phyloP scores from a whole-genome alignment of 2,113 vertebrate genomes.

The Casuarius casuarius region DNA sequence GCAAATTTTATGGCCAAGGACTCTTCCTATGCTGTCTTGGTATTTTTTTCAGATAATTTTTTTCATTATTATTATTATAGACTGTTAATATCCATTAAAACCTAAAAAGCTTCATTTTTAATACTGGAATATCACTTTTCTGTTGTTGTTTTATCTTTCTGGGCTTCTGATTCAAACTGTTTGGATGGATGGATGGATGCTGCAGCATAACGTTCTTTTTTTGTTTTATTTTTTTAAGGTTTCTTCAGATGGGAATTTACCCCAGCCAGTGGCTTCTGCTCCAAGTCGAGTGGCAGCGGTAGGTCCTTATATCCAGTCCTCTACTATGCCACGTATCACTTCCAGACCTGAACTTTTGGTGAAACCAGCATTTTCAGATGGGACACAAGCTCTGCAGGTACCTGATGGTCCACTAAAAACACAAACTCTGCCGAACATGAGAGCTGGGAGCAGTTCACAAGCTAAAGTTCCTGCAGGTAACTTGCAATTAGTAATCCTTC shows the following conservation, averaged over 20 bases:
- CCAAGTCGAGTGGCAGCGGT: slow-evolving; percentile 93
- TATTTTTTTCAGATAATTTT: neutral
- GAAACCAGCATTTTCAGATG: slow-evolving; percentile 89
- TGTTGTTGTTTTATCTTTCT: neutral
- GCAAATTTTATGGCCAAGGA: neutral
- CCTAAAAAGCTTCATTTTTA: neutral
- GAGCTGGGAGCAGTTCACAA: slow-evolving; percentile 69
- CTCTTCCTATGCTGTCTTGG: fast-evolving
- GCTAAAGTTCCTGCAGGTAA: slow-evolving; percentile 69
- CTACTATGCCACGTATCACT: slow-evolving; percentile 91
- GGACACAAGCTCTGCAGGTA: slow-evolving; percentile 78
- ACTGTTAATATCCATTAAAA: neutral
- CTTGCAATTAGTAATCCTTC: neutral
- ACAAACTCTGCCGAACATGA: slow-evolving; percentile 81
- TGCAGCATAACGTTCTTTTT: neutral
- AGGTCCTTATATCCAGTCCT: slow-evolving; percentile 96
- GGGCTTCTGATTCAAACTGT: neutral
- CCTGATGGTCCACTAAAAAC: slow-evolving; percentile 80
- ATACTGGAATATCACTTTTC: neutral
- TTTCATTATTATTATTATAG: neutral
- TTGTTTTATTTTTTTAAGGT: slow-evolving; percentile 70
- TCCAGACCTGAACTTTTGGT: slow-evolving; percentile 88
- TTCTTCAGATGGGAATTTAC: slow-evolving; percentile 80
- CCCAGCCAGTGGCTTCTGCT: slow-evolving; percentile 82
- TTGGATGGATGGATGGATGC: neutral